phyloP scores from a whole-genome alignment of 2,797 vertebrate species.

The Schizothorax lantsangensis region DNA sequence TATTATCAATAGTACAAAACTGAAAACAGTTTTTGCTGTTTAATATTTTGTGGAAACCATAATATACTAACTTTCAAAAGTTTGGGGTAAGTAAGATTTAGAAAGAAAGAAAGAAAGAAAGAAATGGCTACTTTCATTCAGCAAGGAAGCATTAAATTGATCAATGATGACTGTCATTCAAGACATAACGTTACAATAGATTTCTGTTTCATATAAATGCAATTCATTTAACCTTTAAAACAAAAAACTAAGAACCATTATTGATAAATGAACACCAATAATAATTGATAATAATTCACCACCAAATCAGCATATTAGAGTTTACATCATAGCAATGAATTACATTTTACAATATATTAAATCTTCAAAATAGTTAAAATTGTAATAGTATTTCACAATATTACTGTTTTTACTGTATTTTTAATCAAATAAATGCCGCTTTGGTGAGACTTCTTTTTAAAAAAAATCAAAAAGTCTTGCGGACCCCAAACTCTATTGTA shows the following conservation, averaged over 20 bases:
- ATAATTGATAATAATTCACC: neutral
- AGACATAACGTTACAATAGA: neutral
- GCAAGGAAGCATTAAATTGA: neutral
- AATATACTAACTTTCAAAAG: neutral
- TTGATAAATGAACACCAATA: neutral
- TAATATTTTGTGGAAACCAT: neutral
- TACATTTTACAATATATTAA: neutral
- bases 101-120: neutral
- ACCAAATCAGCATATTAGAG: neutral
- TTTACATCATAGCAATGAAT: neutral
- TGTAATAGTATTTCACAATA: neutral
- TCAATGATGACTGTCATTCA: neutral
- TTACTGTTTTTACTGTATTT: neutral
- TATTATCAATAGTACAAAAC: neutral
- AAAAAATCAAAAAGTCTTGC: neutral
- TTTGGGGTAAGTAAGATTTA: neutral
- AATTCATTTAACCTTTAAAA: neutral
- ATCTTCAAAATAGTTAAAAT: neutral
- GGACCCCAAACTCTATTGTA: neutral
- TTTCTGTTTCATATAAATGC: neutral
- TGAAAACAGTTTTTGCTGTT: neutral
- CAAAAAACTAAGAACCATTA: neutral
- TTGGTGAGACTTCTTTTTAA: neutral
- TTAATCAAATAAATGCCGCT: neutral
- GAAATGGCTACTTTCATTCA: neutral